These are phyloP conservation scores for Enteromius argenteus DNA, from an alignment of 2,797 vertebrate genomes.

Conservation along the genomic window DNA sequence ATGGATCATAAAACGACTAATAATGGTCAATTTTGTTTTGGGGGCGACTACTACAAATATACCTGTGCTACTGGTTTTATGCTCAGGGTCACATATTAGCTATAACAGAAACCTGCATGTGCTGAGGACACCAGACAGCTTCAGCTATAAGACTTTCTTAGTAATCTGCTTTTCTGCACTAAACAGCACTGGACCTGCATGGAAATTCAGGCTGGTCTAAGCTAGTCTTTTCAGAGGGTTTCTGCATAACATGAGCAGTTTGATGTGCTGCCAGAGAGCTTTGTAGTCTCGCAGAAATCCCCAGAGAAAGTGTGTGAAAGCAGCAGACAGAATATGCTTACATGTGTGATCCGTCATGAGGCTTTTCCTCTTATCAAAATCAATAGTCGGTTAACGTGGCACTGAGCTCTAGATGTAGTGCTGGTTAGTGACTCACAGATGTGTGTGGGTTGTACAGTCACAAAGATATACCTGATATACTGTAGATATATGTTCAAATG, in stretches of 20 bases:
- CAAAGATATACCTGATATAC: not conserved
- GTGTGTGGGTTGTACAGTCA: not conserved
- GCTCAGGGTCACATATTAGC: not conserved
- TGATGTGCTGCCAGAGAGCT: conserved; percentile 6
- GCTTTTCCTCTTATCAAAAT: conserved; percentile 23
- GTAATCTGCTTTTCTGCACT: not conserved
- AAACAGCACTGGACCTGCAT: not conserved
- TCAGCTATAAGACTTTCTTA: not conserved
- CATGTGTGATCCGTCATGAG: conserved; percentile 5
- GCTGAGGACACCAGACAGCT: not conserved
- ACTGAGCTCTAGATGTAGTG: not conserved
- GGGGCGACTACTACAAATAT: no score
- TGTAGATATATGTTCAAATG: not conserved
- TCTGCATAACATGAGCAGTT: not conserved
- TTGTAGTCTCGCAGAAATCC: conserved; percentile 5
- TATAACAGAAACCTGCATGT: not conserved
- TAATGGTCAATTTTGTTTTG: no score
- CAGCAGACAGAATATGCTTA: not conserved
- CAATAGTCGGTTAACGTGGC: not conserved
- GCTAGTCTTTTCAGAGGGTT: conserved; percentile 8
- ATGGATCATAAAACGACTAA: no score
- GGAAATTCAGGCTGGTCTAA: not conserved
- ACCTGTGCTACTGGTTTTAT: no score
- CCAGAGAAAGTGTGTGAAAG: conserved; percentile 12
- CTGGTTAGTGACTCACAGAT: not conserved